Conservation (phyloP, 2,113 vertebrate genomes). For the Brevimyrus niger region DNA sequence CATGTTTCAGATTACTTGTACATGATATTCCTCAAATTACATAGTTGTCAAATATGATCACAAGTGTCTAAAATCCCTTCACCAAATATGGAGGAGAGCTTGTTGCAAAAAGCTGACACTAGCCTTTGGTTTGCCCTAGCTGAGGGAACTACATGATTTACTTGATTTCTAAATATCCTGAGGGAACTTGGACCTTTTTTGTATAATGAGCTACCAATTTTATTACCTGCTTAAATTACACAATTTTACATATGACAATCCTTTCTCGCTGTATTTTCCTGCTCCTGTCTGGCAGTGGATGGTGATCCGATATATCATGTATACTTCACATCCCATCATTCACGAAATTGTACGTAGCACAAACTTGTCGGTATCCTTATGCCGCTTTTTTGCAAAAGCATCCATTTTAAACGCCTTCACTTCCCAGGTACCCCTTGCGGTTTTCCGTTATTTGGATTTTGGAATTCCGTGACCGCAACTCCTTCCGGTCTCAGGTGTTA, state of each 20-base stretch:
- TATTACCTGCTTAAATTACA: not conserved
- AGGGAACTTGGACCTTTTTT: not conserved
- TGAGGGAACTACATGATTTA: not conserved
- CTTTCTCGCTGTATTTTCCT: not conserved
- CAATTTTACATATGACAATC: not conserved
- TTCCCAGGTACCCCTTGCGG: constrained; percentile 1
- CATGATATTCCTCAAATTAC: not conserved
- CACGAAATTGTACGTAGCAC: not conserved
- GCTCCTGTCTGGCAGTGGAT: not conserved
- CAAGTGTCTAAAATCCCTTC: not conserved
- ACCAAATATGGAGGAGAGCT: not conserved
- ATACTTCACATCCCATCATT: not conserved
- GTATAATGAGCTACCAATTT: not conserved
- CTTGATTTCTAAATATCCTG: not conserved
- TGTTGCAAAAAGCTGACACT: not conserved
- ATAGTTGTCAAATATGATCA: not conserved
- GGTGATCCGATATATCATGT: not conserved
- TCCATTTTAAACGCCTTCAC: not conserved
- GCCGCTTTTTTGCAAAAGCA: not conserved
- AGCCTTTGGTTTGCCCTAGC: not conserved
- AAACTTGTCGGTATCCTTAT: not conserved
- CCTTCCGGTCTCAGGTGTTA: constrained; percentile 17
- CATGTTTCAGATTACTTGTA: not conserved
- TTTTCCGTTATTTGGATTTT: not conserved
- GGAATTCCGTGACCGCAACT: not conserved